A percentile compares a stretch with the other conserved stretches of the same genome.
phyloP scores from a whole-genome alignment of 2,888 invertebrate species.

The Oligia fasciuncula region DNA sequence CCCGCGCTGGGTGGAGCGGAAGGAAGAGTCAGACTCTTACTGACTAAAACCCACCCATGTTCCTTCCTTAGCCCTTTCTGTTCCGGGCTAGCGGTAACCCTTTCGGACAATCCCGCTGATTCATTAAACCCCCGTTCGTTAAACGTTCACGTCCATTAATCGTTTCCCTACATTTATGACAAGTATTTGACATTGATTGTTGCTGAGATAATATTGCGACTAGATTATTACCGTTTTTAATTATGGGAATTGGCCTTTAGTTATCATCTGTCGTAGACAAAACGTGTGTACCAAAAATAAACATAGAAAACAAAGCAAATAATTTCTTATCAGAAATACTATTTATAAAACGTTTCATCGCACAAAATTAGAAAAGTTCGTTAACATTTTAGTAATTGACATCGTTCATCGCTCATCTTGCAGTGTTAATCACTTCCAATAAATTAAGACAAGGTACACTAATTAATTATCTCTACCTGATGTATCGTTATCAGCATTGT shows the following conservation, averaged over 20 bases:
- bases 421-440: constrained; percentile 8
- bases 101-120: too few species aligned
- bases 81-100: too few species aligned
- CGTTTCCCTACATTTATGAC: neutral
- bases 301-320: constrained; percentile 16
- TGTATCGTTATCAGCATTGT: constrained; percentile 38
- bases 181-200: too few species aligned
- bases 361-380: neutral
- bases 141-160: too few species aligned
- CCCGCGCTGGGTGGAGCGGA: too few species aligned
- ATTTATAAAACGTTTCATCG: constrained; percentile 8
- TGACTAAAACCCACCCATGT: too few species aligned
- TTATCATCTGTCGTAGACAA: neutral
- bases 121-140: too few species aligned
- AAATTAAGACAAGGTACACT: constrained; percentile 28
- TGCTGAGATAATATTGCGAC: too few species aligned
- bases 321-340: neutral
- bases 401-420: constrained; percentile 13
- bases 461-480: constrained; percentile 34
- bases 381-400: constrained; percentile 3
- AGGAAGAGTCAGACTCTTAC: too few species aligned
- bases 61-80: too few species aligned
- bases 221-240: too few species aligned
- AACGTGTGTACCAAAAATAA: constrained; percentile 7
- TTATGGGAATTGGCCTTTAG: too few species aligned